Percentiles rank a stretch among this genome's conserved stretches.
Evolutionary conservation across 2,113 vertebrate genomes (phyloP).

Genomic region (Neogobius melanostomus): DNA sequence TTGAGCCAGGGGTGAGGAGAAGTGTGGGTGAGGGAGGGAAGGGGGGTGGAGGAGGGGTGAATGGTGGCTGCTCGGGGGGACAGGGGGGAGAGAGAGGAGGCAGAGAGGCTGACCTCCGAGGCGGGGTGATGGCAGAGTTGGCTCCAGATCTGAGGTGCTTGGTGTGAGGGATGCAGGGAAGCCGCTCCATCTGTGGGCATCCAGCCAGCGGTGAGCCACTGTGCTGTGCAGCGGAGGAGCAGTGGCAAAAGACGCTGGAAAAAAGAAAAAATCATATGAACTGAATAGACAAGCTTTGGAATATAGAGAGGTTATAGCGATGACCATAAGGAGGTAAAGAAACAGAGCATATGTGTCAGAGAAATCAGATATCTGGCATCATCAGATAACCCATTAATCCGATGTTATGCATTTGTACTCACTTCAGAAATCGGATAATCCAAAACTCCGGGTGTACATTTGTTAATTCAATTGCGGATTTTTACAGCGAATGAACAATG

Average conservation of each 20-base stretch:
- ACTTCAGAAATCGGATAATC: no score
- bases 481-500: no score
- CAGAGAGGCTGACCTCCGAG: slow-evolving; percentile 64
- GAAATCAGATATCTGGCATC: no score
- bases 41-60: slow-evolving; percentile 29
- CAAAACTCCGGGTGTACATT: no score
- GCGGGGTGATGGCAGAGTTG: slow-evolving; percentile 61
- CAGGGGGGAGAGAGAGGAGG: slow-evolving; percentile 31
- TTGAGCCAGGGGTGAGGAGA: slow-evolving; percentile 58
- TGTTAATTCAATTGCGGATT: no score
- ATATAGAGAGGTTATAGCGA: no score
- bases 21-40: slow-evolving; percentile 51
- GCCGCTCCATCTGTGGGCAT: slow-evolving; percentile 55
- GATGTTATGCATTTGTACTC: no score
- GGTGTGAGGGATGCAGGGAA: slow-evolving; percentile 57
- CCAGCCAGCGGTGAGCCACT: slow-evolving; percentile 64
- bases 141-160: slow-evolving; percentile 66
- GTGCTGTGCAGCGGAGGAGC: slow-evolving; percentile 32
- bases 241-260: neutral
- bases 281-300: no score
- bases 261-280: neutral
- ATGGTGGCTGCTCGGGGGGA: slow-evolving; percentile 61
- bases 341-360: no score
- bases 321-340: no score
- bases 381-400: no score